phyloP scores from a whole-genome alignment of 2,888 invertebrate genomes.

The Vanessa cardui region DNA sequence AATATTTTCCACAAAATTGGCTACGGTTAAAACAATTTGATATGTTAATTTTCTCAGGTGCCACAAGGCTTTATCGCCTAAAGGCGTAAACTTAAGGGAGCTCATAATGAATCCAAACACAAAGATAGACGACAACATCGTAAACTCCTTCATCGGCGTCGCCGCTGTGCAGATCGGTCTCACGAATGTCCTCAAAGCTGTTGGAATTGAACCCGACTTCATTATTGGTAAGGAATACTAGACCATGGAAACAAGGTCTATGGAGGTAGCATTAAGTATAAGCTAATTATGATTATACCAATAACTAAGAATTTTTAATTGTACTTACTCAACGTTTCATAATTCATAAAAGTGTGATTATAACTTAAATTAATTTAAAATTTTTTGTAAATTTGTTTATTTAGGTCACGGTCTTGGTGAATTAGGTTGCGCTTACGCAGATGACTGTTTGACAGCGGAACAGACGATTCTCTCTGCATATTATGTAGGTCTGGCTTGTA shows the following conservation, averaged over 20 bases:
- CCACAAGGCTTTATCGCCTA: conserved; percentile 83
- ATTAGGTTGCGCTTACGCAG: background rate
- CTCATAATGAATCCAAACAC: conserved; percentile 62
- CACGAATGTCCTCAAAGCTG: too few species aligned
- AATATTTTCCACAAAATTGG: too few species aligned
- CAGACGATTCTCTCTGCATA: conserved; percentile 74
- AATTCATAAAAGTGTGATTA: too few species aligned
- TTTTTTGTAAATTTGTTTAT: background rate
- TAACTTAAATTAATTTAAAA: too few species aligned
- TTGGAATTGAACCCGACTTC: conserved; percentile 14
- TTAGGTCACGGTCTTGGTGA: background rate
- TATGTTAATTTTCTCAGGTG: background rate
- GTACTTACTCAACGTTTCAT: too few species aligned
- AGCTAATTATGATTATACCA: too few species aligned
- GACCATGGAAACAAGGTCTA: too few species aligned
- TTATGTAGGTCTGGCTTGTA: conserved; percentile 59
- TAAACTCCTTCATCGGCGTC: conserved; percentile 29
- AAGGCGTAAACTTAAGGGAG: conserved; percentile 85
- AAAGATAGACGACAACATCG: conserved; percentile 53
- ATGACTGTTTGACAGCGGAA: background rate
- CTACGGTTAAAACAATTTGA: too few species aligned
- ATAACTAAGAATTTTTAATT: too few species aligned
- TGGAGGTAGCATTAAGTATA: too few species aligned
- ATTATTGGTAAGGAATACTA: conserved; percentile 26
- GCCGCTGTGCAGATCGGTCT: conserved; percentile 4